Percentiles rank a stretch among this genome's conserved stretches.
These are phyloP conservation scores for Gymnothorax javanicus DNA, from an alignment of 2,797 vertebrate genomes.

Conservation along the genomic window DNA sequence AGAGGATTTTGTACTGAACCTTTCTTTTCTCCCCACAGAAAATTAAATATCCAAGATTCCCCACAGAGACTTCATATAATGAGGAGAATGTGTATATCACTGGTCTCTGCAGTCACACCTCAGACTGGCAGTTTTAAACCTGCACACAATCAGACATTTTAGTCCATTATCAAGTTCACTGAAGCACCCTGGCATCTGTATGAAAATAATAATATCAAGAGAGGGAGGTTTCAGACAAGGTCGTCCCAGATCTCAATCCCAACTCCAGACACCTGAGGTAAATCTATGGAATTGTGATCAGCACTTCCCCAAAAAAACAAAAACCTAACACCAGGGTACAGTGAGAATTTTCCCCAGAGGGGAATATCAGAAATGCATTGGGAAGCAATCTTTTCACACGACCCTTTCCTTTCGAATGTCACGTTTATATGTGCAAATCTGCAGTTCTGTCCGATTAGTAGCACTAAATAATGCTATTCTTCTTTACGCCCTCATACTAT, in stretches of 20 bases:
- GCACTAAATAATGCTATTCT: background rate
- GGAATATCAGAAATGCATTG: conserved; percentile 22
- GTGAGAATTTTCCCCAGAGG: conserved; percentile 9
- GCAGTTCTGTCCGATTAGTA: conserved; percentile 19
- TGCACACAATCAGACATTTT: conserved; percentile 19
- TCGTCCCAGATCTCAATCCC: conserved; percentile 9
- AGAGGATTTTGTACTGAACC: conserved; percentile 28
- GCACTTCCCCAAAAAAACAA: background rate
- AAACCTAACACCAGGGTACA: background rate
- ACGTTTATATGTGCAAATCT: conserved; percentile 32
- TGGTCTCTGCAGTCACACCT: background rate
- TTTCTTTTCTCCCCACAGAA: conserved; percentile 13
- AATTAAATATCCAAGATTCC: conserved; percentile 19
- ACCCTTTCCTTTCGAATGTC: conserved; percentile 18
- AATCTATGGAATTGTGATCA: conserved; percentile 27
- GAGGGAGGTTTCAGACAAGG: conserved; percentile 20
- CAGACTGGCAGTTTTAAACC: conserved; percentile 16
- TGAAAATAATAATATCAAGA: conserved; percentile 23
- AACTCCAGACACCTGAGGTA: conserved; percentile 30
- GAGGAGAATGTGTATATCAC: background rate
- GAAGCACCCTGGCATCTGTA: conserved; percentile 33
- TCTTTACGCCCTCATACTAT: background rate
- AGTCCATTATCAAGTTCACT: conserved; percentile 28
- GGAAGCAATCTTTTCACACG: conserved; percentile 17
- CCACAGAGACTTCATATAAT: conserved; percentile 17